A percentile compares a stretch with the other conserved stretches of the same genome.
Conservation (phyloP, 1,140 invertebrate species). For the Megalopta genalis region DNA sequence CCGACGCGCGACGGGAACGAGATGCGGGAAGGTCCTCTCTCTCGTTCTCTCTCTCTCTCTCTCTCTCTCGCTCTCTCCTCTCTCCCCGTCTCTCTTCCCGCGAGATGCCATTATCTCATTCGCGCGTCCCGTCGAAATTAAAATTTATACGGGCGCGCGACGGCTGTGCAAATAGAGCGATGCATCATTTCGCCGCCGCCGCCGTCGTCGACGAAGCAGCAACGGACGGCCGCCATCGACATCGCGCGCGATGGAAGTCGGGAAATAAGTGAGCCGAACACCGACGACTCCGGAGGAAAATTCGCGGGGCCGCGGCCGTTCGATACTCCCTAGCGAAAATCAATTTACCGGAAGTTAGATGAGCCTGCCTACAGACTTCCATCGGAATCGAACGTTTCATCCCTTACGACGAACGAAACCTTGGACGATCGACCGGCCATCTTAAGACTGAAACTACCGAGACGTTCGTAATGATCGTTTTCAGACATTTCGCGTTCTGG, state of each 20-base stretch:
- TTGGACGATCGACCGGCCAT: too few relatives aligned
- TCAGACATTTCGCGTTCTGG: too few relatives aligned
- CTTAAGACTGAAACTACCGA: too few relatives aligned
- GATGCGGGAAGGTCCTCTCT: neutral
- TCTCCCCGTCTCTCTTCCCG: neutral
- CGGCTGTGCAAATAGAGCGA: neutral
- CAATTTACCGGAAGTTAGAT: constrained; percentile 27
- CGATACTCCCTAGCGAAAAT: constrained; percentile 1
- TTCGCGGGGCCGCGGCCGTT: neutral
- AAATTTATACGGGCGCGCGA: constrained; percentile 29
- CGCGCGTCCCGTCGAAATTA: constrained; percentile 22
- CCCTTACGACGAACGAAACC: too few relatives aligned
- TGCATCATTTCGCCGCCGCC: neutral
- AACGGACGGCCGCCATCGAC: too few relatives aligned
- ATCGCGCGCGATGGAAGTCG: too few relatives aligned
- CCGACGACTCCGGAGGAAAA: too few relatives aligned
- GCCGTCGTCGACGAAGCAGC: too few relatives aligned
- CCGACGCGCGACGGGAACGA: neutral
- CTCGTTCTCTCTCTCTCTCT: too few relatives aligned
- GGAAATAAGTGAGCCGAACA: too few relatives aligned
- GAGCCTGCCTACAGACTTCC: neutral
- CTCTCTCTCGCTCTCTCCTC: too few relatives aligned
- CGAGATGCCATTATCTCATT: constrained; percentile 26
- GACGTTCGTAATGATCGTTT: too few relatives aligned
- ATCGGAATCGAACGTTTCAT: neutral